These are phyloP conservation scores for Heliconius ethilla DNA, from an alignment of 2,888 invertebrate genomes.

Conservation along the genomic window DNA sequence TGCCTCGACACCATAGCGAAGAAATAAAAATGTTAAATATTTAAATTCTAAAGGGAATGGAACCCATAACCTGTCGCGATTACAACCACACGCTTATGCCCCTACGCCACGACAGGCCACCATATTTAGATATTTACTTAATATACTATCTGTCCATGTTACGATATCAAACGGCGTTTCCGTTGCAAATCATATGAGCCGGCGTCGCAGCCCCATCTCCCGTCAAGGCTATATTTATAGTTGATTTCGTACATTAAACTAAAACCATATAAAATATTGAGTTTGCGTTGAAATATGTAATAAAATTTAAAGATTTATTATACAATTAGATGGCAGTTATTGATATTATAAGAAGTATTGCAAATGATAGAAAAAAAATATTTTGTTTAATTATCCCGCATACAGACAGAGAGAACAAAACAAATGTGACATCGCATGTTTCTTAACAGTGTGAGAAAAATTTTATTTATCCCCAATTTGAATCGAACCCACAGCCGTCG, in stretches of 20 bases:
- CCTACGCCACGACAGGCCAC: no score
- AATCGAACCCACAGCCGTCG: not conserved
- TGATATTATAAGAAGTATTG: no score
- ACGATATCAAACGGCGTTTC: constrained; percentile 37
- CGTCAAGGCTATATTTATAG: constrained; percentile 55
- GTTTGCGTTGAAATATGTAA: no score
- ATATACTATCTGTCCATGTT: not conserved
- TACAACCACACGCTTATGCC: no score
- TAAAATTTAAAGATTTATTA: no score
- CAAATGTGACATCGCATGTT: not conserved
- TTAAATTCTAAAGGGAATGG: no score
- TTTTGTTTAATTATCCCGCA: not conserved
- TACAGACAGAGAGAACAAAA: not conserved
- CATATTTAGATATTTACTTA: no score
- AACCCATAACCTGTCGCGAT: no score
- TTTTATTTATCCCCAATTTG: not conserved
- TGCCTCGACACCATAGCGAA: no score
- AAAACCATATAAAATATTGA: not conserved
- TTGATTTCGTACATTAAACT: constrained; percentile 44
- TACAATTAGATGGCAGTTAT: no score
- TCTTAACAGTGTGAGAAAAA: not conserved
- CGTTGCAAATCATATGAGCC: constrained; percentile 51
- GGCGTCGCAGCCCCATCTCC: constrained; percentile 56
- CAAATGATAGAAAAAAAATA: no score
- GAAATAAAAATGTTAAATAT: no score